phyloP scores from a whole-genome alignment of 2,113 vertebrate species.

The Leucopsar rothschildi region DNA sequence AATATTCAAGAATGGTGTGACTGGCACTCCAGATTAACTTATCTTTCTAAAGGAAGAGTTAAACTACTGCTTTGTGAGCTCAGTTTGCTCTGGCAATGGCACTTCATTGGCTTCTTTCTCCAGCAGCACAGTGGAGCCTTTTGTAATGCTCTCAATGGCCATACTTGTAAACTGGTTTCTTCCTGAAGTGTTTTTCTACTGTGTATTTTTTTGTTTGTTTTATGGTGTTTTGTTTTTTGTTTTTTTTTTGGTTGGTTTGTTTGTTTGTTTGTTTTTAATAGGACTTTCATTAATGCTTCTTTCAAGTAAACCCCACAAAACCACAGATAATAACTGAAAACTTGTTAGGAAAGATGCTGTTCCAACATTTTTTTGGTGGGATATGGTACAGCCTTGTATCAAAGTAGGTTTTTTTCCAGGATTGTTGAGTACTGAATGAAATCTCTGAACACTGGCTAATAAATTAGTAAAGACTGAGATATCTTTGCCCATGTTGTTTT shows the following conservation, averaged over 20 bases:
- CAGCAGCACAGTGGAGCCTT: background rate
- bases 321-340: background rate
- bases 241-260: no score
- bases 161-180: slow-evolving; percentile 7
- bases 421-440: background rate
- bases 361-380: background rate
- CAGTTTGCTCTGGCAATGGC: background rate
- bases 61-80: slow-evolving; percentile 25
- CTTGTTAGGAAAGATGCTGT: background rate
- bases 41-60: slow-evolving; percentile 5
- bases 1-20: background rate
- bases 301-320: background rate
- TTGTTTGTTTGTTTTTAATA: no score
- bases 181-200: background rate
- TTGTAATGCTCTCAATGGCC: slow-evolving; percentile 4
- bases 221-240: no score
- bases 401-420: background rate
- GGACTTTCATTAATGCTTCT: background rate
- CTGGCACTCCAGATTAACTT: background rate
- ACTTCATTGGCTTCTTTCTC: slow-evolving; percentile 4
- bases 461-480: background rate
- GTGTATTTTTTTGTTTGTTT: background rate
- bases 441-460: background rate
- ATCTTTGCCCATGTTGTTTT: background rate
- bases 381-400: background rate